Evolutionary conservation across 2,113 vertebrate genomes (phyloP).

Genomic region (Dipodomys ordii): DNA sequence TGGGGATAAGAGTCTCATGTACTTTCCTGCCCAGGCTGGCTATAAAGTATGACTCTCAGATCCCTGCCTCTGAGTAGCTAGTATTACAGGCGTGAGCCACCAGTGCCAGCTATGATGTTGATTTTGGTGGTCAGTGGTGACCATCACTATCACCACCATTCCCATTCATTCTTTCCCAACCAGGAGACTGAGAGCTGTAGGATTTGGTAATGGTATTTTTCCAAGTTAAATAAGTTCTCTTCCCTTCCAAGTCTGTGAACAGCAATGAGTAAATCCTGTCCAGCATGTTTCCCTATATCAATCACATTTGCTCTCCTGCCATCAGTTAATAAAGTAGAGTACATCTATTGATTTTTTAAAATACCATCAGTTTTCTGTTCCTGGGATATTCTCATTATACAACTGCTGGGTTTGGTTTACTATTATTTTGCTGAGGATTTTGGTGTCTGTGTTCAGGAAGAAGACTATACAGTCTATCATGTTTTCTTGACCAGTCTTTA

Average conservation of each 20-base stretch:
- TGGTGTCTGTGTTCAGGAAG: neutral
- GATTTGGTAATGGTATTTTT: neutral
- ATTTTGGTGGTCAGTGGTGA: neutral
- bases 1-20: too few relatives aligned
- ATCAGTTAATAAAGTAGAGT: neutral
- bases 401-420: neutral
- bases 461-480: neutral
- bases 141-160: neutral
- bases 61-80: too few relatives aligned
- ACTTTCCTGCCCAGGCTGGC: too few relatives aligned
- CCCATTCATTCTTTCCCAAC: neutral
- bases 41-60: too few relatives aligned
- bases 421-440: conserved; percentile 13
- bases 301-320: conserved; percentile 14
- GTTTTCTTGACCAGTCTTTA: neutral
- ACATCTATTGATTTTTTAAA: conserved; percentile 22
- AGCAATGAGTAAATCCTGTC: conserved; percentile 4
- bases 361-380: neutral
- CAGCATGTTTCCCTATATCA: conserved; percentile 15
- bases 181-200: neutral
- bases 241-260: conserved; percentile 11
- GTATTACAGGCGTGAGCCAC: too few relatives aligned
- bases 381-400: conserved; percentile 16
- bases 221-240: neutral
- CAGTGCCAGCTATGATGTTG: too few relatives aligned